These are phyloP conservation scores for Leptopilina syphax DNA, from an alignment of 2,888 invertebrate species.

Conservation along the genomic window DNA sequence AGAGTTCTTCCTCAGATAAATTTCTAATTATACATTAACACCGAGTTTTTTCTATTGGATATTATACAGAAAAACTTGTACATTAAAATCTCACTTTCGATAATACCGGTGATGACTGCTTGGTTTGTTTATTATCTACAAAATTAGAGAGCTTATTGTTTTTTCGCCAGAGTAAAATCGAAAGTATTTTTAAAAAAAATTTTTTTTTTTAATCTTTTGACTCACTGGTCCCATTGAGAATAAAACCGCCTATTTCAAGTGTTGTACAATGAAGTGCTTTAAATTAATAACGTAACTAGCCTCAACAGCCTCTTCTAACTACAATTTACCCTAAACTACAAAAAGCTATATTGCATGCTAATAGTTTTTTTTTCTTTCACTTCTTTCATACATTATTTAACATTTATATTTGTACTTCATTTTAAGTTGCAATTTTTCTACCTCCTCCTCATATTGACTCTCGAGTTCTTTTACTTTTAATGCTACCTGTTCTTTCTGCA, in stretches of 20 bases:
- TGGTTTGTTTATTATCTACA: slow-evolving; percentile 24
- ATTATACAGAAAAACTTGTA: slow-evolving; percentile 38
- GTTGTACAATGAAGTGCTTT: slow-evolving; percentile 74
- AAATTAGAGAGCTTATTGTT: slow-evolving; percentile 29
- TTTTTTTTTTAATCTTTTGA: slow-evolving; percentile 41
- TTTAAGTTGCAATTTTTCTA: slow-evolving; percentile 71
- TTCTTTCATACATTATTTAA: slow-evolving; percentile 67
- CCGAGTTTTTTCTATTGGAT: slow-evolving; percentile 31
- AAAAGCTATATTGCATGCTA: slow-evolving; percentile 72
- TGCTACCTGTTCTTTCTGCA: slow-evolving; percentile 77
- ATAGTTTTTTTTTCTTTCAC: slow-evolving; percentile 52
- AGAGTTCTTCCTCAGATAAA: background rate
- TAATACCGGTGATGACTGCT: slow-evolving; percentile 29
- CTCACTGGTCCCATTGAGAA: slow-evolving; percentile 62
- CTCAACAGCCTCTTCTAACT: slow-evolving; percentile 75
- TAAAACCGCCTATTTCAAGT: slow-evolving; percentile 57
- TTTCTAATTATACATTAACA: slow-evolving; percentile 27
- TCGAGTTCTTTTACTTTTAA: slow-evolving; percentile 68
- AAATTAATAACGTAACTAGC: slow-evolving; percentile 72
- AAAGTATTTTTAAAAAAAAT: slow-evolving; percentile 12
- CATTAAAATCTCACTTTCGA: slow-evolving; percentile 33
- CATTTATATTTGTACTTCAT: slow-evolving; percentile 74
- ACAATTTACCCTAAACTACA: slow-evolving; percentile 65
- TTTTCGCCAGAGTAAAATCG: slow-evolving; percentile 8
- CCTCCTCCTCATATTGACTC: slow-evolving; percentile 64